Evolutionary conservation across 2,113 vertebrate species (phyloP).

Genomic region (Narcine bancroftii): DNA sequence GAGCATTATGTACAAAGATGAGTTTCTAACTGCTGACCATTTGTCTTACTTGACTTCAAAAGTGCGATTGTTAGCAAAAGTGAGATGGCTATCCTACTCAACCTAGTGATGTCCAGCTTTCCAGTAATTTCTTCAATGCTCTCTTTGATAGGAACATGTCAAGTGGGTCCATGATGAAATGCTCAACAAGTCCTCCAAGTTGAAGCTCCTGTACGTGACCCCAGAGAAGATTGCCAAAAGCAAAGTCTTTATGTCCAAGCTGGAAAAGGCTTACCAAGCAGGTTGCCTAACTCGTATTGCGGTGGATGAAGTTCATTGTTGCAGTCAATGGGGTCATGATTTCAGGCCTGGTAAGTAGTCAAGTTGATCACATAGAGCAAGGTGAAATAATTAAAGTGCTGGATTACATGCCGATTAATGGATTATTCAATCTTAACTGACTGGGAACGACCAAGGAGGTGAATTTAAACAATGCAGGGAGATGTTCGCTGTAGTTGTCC

Average conservation of each 20-base stretch:
- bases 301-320: constrained; percentile 95
- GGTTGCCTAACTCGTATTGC: constrained; percentile 70
- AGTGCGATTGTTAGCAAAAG: background rate
- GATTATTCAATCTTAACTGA: background rate
- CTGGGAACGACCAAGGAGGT: background rate
- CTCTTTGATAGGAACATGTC: constrained; percentile 68
- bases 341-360: constrained; percentile 77
- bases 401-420: background rate
- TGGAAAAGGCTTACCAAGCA: constrained; percentile 84
- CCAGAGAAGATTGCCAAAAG: constrained; percentile 97
- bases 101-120: background rate
- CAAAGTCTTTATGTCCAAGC: constrained; percentile 89
- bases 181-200: constrained; percentile 57
- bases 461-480: background rate
- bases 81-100: background rate
- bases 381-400: background rate
- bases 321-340: constrained; percentile 97
- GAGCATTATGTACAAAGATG: background rate
- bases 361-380: background rate
- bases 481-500: background rate
- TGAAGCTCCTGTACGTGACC: constrained; percentile 89
- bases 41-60: background rate
- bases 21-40: background rate
- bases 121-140: background rate
- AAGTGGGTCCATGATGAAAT: constrained; percentile 75